Evolutionary conservation across 2,888 invertebrate species (phyloP), one percentile per base, ranked within the genome.

Genomic region (Drosophila limbata): DNA sequence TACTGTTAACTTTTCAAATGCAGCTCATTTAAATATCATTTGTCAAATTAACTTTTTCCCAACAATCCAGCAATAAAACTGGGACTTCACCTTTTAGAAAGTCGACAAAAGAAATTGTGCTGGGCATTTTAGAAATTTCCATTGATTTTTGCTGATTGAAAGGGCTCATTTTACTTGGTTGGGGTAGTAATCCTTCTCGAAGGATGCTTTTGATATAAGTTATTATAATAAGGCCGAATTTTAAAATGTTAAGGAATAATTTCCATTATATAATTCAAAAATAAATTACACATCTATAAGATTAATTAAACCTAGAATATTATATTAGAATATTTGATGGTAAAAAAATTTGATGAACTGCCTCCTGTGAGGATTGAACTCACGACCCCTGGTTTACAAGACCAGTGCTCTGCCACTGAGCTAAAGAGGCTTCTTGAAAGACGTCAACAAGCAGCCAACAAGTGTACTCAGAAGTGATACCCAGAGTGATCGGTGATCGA

Each of bases 301-400:
- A 6, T 25, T 25, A 25, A 25, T 25, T 25, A 1, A 25, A 25
- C 25, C 5, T 25, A 25, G 25, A 19, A 19, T 19, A 19, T 19
- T 5, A 5, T 25, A n/a, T 25, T 25, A 25, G 5, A 25, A 25
- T 25, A 25, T 25, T 25, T 25, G 25, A 28, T 28, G 28, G 28
- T 28, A 8, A 8, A 13, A 53, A 40, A 17, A 4, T 8, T 1
- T 6, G 13, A 9, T 1, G 0, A 28, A 4, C 13, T 84, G 85
- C 96, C 96, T 95, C 96, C 95, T 95, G 95, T 95, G 96, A 96
- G 96, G 95, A 95, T 96, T 95, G 96, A 96, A 96, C 96, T 96
- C 96, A 96, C 96, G 96, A 96, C 96, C 96, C 95, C 95, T 96
- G 96, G 96, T 96, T 96, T 96, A 96, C 96, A 96, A 96, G 96